Conservation (phyloP, 2,113 vertebrate species). For the Psilopogon haemacephalus region DNA sequence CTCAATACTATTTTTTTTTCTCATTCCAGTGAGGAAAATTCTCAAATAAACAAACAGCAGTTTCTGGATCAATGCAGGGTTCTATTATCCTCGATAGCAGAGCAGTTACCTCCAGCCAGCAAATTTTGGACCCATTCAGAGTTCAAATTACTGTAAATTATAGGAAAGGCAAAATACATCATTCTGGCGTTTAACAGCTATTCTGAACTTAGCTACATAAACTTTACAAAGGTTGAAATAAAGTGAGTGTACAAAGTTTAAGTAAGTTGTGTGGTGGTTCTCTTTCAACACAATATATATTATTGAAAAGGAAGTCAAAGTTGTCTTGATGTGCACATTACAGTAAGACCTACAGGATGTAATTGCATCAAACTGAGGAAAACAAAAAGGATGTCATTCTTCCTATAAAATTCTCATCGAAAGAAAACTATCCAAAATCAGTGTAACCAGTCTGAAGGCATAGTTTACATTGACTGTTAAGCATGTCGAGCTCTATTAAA, state of each 20-base stretch:
- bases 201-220: neutral
- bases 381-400: neutral
- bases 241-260: neutral
- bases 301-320: neutral
- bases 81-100: neutral
- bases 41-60: neutral
- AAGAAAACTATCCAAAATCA: constrained; percentile 48
- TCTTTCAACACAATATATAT: neutral
- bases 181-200: neutral
- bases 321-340: neutral
- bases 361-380: neutral
- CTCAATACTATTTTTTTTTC: neutral
- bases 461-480: constrained; percentile 26
- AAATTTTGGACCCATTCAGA: neutral
- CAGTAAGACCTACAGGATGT: neutral
- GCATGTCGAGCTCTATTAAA: constrained; percentile 32
- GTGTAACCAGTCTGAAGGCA: constrained; percentile 32
- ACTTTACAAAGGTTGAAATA: constrained; percentile 16
- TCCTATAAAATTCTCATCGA: neutral
- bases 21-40: neutral
- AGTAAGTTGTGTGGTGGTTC: neutral
- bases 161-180: neutral
- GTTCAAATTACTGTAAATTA: neutral
- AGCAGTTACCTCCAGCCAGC: neutral
- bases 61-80: neutral